Base-by-base conservation (phyloP, 2,888 invertebrate species). In the Biston betularia region DNA sequence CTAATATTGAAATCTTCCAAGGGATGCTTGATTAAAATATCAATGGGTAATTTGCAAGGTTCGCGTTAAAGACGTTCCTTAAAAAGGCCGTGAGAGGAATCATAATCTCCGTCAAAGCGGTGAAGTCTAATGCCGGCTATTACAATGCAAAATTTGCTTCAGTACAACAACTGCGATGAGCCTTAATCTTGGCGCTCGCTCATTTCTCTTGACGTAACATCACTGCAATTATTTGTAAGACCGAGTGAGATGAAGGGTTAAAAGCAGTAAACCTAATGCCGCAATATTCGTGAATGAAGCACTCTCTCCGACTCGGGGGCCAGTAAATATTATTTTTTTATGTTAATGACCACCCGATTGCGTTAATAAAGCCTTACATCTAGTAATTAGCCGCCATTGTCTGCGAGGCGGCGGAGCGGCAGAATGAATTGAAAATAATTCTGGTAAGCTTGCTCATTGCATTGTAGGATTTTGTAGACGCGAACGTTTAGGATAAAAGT, bases 271-370 rank as follows among this genome's bases (percentile, higher is more conserved):
- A 86, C 82, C 83, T 92, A 92, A 93, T 90, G 87, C 89, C 84
- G 88, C 89, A 90, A 89, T 92, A 90, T 93, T 92, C 91, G 85
- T 92, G 89, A 93, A 92, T 93, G 92, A 92, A 91, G 90, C 87
- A 87, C 88, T 82, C 85, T 73, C 80, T 73, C 80, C 82, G 79
- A 81, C 84, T 79, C 82, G 71, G 85, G 82, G 86, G 81, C 83
- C 84, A 81, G 92, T 92, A 92, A 92, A 93, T 92, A 93, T 92
- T 92, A 92, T 93, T 93, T 93, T 93, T 93, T 93, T 93, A 93
- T 93, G 93, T 92, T 93, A 93, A 93, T 93, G 85, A 89, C 89
- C 85, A 79, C 84, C 88, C 89, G 89, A 92, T 92, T 90, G 92
- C 89, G 92, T 90, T 93, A 92, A 93, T 93, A 92, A 93, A 93